Evolutionary conservation across 2,113 vertebrate genomes (phyloP).

Genomic region (Prinia subflava): DNA sequence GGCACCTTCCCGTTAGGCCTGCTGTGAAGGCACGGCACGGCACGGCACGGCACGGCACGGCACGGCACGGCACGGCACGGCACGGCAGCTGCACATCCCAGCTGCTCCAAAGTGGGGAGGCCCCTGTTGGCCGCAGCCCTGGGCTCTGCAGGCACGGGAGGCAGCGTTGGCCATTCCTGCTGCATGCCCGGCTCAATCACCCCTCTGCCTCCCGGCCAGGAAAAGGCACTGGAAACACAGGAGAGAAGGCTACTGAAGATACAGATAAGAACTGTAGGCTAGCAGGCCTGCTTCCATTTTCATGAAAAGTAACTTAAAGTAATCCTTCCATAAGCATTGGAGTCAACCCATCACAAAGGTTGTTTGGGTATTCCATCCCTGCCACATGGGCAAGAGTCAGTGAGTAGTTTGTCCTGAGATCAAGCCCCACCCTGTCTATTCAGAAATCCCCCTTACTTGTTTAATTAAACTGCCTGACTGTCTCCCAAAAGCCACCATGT

Average conservation of each 20-base stretch:
- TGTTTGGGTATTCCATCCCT: not conserved
- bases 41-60: fast-evolving
- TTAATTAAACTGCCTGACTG: constrained; percentile 2
- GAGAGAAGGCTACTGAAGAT: not conserved
- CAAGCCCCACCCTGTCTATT: constrained; percentile 34
- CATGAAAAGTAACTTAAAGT: not conserved
- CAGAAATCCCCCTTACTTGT: not conserved
- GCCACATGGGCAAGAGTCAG: not conserved
- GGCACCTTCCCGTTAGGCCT: not conserved
- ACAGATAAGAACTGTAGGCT: not conserved
- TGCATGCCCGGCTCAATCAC: fast-evolving
- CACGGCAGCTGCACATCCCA: not conserved
- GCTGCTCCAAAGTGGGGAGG: not conserved
- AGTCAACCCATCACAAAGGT: not conserved
- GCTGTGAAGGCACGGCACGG: not conserved
- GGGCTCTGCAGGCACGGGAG: not conserved
- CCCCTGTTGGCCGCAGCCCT: not conserved
- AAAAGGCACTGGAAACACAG: not conserved
- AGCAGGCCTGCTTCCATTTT: not conserved
- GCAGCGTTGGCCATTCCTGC: fast-evolving
- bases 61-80: not conserved
- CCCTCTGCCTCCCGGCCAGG: not conserved
- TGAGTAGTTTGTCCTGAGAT: not conserved
- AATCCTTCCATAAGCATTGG: not conserved
- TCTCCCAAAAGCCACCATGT: not conserved